Percentiles rank a stretch among this genome's conserved stretches.
These are phyloP conservation scores for Apaloderma vittatum DNA, from an alignment of 2,113 vertebrate genomes.

Conservation along the genomic window DNA sequence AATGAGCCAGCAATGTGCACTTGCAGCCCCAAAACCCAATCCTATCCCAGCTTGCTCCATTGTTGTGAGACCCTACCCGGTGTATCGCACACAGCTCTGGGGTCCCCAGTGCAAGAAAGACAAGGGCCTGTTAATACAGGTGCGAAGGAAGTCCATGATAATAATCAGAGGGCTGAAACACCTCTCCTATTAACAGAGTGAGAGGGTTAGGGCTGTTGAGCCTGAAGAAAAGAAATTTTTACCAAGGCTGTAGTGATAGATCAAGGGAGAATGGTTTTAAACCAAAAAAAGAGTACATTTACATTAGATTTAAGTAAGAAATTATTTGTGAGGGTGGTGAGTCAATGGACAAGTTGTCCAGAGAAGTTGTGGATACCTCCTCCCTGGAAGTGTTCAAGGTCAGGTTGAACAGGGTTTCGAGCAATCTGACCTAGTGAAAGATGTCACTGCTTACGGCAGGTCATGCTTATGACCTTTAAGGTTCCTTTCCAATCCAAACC, in stretches of 20 bases:
- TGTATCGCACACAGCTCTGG: not conserved
- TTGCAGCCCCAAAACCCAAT: not conserved
- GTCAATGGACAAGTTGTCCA: not conserved
- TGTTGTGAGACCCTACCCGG: not conserved
- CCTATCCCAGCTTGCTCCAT: not conserved
- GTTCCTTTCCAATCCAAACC: not conserved
- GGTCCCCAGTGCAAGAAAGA: not conserved
- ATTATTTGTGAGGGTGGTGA: not conserved
- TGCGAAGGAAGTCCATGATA: not conserved
- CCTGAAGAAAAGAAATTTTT: not conserved
- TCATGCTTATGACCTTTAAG: not conserved
- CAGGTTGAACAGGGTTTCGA: not conserved
- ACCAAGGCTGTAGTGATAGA: not conserved
- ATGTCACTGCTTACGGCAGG: not conserved
- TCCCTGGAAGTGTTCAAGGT: not conserved
- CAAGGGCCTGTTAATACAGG: not conserved
- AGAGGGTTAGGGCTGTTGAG: not conserved
- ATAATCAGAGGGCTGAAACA: not conserved
- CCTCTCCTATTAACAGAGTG: not conserved
- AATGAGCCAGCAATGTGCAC: not conserved
- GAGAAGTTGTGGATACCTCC: not conserved
- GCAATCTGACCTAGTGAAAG: not conserved
- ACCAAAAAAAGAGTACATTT: not conserved
- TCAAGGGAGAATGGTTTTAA: not conserved
- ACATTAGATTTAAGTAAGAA: not conserved